Evolutionary conservation across 2,113 vertebrate species (phyloP).

Genomic region (Rhinolophus ferrumequinum): DNA sequence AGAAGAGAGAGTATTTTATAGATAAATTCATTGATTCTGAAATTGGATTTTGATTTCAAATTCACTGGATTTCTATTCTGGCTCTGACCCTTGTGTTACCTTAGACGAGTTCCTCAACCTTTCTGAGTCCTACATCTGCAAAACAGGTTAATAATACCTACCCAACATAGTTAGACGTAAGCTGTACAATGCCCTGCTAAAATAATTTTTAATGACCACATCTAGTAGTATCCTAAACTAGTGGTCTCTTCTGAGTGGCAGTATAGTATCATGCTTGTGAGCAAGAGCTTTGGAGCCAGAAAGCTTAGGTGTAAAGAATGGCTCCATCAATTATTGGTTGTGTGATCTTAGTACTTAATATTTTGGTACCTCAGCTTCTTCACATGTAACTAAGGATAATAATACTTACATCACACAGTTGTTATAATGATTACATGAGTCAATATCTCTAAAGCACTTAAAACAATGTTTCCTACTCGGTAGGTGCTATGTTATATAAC

Average conservation of each 20-base stretch:
- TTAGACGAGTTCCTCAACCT: slow-evolving; percentile 9
- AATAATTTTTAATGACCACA: background rate
- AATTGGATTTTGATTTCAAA: background rate
- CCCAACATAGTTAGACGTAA: background rate
- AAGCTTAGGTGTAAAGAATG: background rate
- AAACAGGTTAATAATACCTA: background rate
- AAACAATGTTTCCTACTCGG: background rate
- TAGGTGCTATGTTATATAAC: background rate
- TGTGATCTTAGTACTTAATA: slow-evolving; percentile 10
- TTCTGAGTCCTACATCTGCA: background rate
- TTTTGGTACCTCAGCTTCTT: background rate
- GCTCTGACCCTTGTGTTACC: background rate
- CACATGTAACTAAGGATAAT: background rate
- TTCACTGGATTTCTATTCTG: background rate
- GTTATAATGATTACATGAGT: background rate
- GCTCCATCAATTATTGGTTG: background rate
- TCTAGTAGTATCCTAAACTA: background rate
- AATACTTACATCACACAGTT: background rate
- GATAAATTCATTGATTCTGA: slow-evolving; percentile 11
- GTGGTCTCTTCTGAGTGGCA: background rate
- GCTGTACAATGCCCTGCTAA: background rate
- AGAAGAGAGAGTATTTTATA: background rate
- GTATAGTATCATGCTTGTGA: background rate
- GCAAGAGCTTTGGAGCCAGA: background rate
- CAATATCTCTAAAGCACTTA: background rate